Evolutionary conservation across 1,140 invertebrate species (phyloP).

Genomic region (Wasmannia auropunctata): DNA sequence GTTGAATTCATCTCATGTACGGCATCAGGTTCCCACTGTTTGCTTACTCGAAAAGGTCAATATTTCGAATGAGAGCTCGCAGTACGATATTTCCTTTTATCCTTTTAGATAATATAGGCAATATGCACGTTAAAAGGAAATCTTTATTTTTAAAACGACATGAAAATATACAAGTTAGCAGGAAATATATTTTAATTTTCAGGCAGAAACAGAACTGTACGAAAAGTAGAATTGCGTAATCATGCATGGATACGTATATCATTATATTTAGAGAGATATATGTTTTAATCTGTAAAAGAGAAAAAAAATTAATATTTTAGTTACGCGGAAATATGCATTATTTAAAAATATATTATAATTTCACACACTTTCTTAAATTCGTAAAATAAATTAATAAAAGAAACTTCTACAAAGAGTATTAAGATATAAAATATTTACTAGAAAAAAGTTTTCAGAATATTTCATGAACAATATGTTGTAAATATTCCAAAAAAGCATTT

Average conservation of each 20-base stretch:
- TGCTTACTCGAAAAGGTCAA: slow-evolving; percentile 18
- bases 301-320: neutral
- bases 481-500: neutral
- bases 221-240: neutral
- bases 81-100: slow-evolving; percentile 20
- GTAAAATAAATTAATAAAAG: neutral
- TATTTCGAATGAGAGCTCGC: neutral
- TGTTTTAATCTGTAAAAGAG: neutral
- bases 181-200: neutral
- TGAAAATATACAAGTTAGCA: neutral
- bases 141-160: neutral
- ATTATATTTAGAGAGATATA: neutral
- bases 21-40: slow-evolving; percentile 7
- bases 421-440: neutral
- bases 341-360: neutral
- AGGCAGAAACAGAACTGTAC: neutral
- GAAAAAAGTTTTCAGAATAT: neutral
- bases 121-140: neutral
- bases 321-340: neutral
- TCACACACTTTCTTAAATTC: too few relatives aligned
- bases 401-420: neutral
- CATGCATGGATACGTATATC: neutral
- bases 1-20: neutral
- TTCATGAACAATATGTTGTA: neutral
- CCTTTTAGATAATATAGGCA: neutral